Evolutionary conservation across 1,140 invertebrate genomes (phyloP).

Genomic region (Papilio helenus): DNA sequence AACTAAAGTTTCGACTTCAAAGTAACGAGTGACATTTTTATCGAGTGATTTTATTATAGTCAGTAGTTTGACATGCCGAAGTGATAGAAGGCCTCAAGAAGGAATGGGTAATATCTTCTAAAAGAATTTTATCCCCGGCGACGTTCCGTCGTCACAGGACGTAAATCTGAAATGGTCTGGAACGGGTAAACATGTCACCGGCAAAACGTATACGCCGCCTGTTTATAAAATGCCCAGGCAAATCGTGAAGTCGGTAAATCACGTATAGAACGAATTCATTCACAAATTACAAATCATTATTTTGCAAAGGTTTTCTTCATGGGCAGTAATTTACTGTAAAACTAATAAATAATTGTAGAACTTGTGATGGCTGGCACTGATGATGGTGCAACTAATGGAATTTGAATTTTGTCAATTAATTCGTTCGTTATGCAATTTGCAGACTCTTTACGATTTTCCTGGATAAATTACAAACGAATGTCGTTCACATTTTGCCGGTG

Average conservation of each 20-base stretch:
- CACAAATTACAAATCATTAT: too few species aligned
- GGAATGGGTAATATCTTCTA: constrained; percentile 8
- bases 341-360: too few species aligned
- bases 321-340: too few species aligned
- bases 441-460: not conserved
- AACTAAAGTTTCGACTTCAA: not conserved
- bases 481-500: not conserved
- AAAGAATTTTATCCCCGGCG: constrained; percentile 42
- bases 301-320: too few species aligned
- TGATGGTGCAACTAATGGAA: too few species aligned
- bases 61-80: not conserved
- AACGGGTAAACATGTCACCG: constrained; percentile 43
- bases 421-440: not conserved
- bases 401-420: too few species aligned
- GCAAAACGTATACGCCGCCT: not conserved
- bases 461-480: not conserved
- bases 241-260: not conserved
- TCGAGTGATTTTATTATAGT: not conserved
- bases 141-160: constrained; percentile 46
- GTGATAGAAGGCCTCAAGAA: constrained; percentile 2
- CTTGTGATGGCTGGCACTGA: too few species aligned
- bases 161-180: constrained; percentile 51
- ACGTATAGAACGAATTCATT: not conserved
- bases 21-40: not conserved
- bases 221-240: not conserved